Evolutionary conservation across 2,888 invertebrate species (phyloP), one percentile per base, ranked within the genome.

Genomic region (Doris montereyensis): DNA sequence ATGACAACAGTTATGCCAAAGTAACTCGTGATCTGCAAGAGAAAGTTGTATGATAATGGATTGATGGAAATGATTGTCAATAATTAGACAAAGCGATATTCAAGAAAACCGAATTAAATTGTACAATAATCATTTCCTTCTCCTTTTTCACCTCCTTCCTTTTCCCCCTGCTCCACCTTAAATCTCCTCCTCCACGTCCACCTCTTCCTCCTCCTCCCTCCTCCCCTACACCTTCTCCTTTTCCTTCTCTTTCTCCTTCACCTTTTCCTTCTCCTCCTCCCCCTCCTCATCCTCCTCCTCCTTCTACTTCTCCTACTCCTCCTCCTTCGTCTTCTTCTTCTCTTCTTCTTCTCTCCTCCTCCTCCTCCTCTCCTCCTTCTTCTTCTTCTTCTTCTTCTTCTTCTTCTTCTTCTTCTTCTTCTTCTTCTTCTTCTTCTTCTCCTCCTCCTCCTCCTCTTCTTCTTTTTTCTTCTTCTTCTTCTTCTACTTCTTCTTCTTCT

Each of bases 11-110:
- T 17, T 1, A 52, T 28, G 26, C 65, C 72, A 24, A 77, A 26
- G 8, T 28, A 21, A 28, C 71, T 71, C 30, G 73, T 35, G 60
- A 73, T 28, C 77, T 73, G 76, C 30, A 74, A 65, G 34, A 24
- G 21, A 28, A 10, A 41, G 41, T 8, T 21, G 35, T 13, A 35
- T 1, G 32, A 28, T 17, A 28, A 58, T 2, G 17, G 10, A 2
- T 28, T 21, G 10, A 57, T 30, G 2, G 26, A 71, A 21, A 10
- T 4, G 17, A 71, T 71, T n/a, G n/a, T n/a, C n/a, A n/a, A n/a
- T n/a, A n/a, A n/a, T n/a, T n/a, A n/a, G n/a, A n/a, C n/a, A n/a
- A n/a, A n/a, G n/a, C n/a, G n/a, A n/a, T n/a, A n/a, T n/a, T n/a
- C n/a, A n/a, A n/a, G n/a, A n/a, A n/a, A n/a, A n/a, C n/a, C n/a